Evolutionary conservation across 2,113 vertebrate species (phyloP), one percentile per base, ranked within the genome.

Genomic region (Oncorhynchus keta): DNA sequence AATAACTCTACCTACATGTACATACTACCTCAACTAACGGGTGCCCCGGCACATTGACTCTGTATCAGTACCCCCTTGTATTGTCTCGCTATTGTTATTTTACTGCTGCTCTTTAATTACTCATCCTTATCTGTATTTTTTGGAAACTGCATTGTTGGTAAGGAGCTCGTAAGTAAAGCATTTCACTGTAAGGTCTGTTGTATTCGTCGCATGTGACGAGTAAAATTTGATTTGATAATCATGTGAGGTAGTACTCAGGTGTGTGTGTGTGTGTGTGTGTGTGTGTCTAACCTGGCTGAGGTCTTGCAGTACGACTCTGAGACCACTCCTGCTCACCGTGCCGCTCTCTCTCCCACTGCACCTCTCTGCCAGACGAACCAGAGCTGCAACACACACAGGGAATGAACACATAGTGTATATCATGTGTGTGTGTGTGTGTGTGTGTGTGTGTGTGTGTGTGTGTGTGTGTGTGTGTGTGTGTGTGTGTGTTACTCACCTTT

Each of bases 291-390:
- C 93, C 92, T 94, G 91, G 73, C 93, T 93, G 66, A 95, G 88
- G 73, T 94, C 94, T 55, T 82, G 90, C 55, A 95, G 86, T 2
- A 95, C 81, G 49, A 79, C 88, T 84, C 89, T 93, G 83, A 94
- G 87, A 74, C 76, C 69, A 66, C 69, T 89, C 24, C 2, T 77
- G 72, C 89, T 93, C 76, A 95, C 91, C 28, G 74, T 74, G 45
- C 79, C 32, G 0, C 2, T 59, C 5, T 72, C 62, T 11, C 64
- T 79, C 22, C 61, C 87, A 69, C 69, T 85, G 75, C 69, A 79
- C 64, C 85, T 79, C 61, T 87, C 88, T 70, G 93, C 94, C 74
- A 95, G 75, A 57, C 89, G 85, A 74, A 92, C 94, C 49, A 95
- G 90, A 89, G 88, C 94, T 95, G 74, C 77, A 4, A 61, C 22